A percentile compares a stretch with the other conserved stretches of the same genome.
Evolutionary conservation across 2,113 vertebrate species (phyloP).

Genomic region (Rissa tridactyla): DNA sequence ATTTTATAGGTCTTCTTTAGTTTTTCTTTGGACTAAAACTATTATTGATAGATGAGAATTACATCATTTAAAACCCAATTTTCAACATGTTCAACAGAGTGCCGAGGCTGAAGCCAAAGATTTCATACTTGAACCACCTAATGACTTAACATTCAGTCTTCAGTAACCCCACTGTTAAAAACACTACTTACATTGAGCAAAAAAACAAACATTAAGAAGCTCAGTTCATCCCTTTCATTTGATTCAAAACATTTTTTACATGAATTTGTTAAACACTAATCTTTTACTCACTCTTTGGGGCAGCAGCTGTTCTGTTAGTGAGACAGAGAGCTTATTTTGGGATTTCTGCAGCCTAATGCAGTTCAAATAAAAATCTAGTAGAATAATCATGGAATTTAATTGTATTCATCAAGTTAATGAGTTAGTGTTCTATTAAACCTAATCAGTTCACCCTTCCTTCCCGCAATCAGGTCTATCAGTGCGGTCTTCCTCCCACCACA

Average conservation of each 20-base stretch:
- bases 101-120: background rate
- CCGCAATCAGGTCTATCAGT: background rate
- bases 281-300: background rate
- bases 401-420: background rate
- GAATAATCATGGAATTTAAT: background rate
- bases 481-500: background rate
- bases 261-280: background rate
- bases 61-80: background rate
- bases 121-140: background rate
- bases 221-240: background rate
- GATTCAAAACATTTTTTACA: background rate
- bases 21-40: background rate
- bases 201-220: background rate
- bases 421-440: background rate
- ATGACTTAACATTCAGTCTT: background rate
- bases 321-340: background rate
- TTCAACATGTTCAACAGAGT: background rate
- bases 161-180: background rate
- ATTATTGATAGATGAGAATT: background rate
- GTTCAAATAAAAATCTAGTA: background rate
- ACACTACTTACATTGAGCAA: background rate
- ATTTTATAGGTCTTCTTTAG: background rate
- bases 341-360: background rate
- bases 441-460: conserved; percentile 1
- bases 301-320: background rate